phyloP scores from a whole-genome alignment of 2,888 invertebrate species.

The Drosophila ezoana region DNA sequence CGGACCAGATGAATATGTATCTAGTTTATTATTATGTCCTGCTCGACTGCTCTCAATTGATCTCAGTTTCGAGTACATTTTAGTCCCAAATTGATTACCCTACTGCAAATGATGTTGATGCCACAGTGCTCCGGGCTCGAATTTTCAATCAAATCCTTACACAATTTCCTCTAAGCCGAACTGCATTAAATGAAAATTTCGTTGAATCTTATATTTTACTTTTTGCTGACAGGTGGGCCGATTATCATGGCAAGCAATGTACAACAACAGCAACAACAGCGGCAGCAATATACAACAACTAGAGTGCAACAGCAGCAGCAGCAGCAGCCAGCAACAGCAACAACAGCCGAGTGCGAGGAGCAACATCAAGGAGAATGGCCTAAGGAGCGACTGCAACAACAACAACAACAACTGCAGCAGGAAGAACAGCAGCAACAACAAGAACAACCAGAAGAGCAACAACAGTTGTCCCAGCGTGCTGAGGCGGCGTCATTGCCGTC shows the following conservation, averaged over 20 bases:
- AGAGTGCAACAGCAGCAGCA: slow-evolving; percentile 45
- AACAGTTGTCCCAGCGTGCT: slow-evolving; percentile 20
- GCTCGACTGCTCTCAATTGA: too few species aligned
- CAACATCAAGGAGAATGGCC: slow-evolving; percentile 39
- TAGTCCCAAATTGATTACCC: background rate
- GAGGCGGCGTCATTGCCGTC: slow-evolving; percentile 37
- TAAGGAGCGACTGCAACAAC: slow-evolving; percentile 40
- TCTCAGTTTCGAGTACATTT: background rate
- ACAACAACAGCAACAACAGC: slow-evolving; percentile 76
- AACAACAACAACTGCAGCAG: slow-evolving; percentile 38
- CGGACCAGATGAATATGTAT: too few species aligned
- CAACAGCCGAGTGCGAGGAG: slow-evolving; percentile 8
- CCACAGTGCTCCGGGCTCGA: slow-evolving; percentile 8
- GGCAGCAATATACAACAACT: slow-evolving; percentile 59
- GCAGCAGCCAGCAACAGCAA: slow-evolving; percentile 17
- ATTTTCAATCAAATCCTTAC: slow-evolving; percentile 7
- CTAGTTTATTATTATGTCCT: too few species aligned
- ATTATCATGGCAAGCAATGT: slow-evolving; percentile 85
- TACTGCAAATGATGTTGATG: background rate
- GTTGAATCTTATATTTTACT: too few species aligned
- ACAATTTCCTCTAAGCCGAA: slow-evolving; percentile 12
- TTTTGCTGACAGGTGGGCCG: slow-evolving; percentile 78
- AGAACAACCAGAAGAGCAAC: background rate
- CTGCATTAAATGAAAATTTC: slow-evolving; percentile 3
- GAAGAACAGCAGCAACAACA: slow-evolving; percentile 8